Evolutionary conservation across 2,888 invertebrate genomes (phyloP), one percentile per base, ranked within the genome.

Genomic region (Clivina fossor): DNA sequence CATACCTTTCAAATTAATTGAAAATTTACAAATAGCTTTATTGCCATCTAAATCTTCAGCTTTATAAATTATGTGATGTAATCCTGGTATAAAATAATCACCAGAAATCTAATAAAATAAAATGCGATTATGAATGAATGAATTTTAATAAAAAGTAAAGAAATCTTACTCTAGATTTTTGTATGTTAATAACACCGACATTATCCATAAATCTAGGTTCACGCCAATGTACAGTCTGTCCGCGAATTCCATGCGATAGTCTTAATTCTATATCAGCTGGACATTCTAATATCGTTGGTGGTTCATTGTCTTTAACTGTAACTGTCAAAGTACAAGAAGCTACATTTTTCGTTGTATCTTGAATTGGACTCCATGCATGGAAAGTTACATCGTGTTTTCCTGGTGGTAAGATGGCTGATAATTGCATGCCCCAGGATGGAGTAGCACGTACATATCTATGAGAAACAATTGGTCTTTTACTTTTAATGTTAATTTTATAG

Each of bases 121-220:
- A 26, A 30, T 7, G 15, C 15, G 18, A 48, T 22, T 8, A 48
- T 40, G 15, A 5, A 5, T 4, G 3, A 41, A 19, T 4, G 19
- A 4, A 43, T 35, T 41, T 4, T 22, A 38, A 41, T 9, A 41
- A 16, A 15, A 20, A 15, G 9, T 48, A 9, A 16, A 18, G 9
- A 13, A 37, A 22, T 61, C 75, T 73, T 64, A 82, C 82, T 70
- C 80, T 78, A 4, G 83, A 81, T 66, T 82, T 83, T 66, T 80
- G 82, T 37, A 82, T 72, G 51, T 75, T 75, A 51, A 76, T 76
- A 18, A 84, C 71, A 46, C 73, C 77, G 30, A 79, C 78, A 63
- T 81, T 81, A 67, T 81, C 81, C 19, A 72, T 73, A 63, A 86
- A 85, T 33, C 74, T 70, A 1, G 86, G 85, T 63, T 86, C 85